A percentile compares a stretch with the other conserved stretches of the same genome.
Evolutionary conservation across 2,888 invertebrate species (phyloP).

Genomic region (Lasioglossum morio): DNA sequence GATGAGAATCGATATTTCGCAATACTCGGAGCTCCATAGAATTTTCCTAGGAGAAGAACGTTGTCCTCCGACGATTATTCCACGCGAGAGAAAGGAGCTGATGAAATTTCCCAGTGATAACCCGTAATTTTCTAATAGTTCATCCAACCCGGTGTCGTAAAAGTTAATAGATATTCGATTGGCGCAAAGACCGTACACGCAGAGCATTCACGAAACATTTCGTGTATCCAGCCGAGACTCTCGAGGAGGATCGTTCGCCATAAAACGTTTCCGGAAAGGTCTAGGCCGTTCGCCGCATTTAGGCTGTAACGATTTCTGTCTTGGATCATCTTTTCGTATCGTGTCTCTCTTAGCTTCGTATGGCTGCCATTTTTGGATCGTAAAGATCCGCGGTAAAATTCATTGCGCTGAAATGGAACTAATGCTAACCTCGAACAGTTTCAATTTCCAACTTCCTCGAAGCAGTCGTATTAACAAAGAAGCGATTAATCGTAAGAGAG

Average conservation of each 20-base stretch:
- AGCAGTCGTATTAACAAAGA: neutral
- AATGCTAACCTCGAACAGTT: too few species aligned
- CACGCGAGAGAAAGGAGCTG: conserved; percentile 24
- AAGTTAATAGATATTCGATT: neutral
- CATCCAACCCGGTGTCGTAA: neutral
- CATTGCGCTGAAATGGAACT: neutral
- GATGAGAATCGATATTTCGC: neutral
- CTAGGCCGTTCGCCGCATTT: conserved; percentile 46
- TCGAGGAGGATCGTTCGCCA: conserved; percentile 19
- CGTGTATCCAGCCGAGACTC: conserved; percentile 45
- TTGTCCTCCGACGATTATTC: conserved; percentile 61
- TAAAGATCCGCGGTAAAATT: neutral
- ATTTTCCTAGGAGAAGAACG: conserved; percentile 43
- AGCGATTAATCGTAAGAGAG: neutral
- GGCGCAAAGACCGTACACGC: neutral
- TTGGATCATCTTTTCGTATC: too few species aligned
- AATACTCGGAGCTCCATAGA: neutral
- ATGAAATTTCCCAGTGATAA: conserved; percentile 23
- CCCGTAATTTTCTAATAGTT: conserved; percentile 10
- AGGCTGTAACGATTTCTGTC: neutral
- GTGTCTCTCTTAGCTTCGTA: neutral
- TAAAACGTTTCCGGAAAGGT: conserved; percentile 66
- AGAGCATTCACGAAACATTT: neutral
- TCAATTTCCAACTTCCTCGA: neutral
- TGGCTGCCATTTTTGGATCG: neutral